Conservation (phyloP, 2,113 vertebrate species). For the Dicrurus megarhynchus region DNA sequence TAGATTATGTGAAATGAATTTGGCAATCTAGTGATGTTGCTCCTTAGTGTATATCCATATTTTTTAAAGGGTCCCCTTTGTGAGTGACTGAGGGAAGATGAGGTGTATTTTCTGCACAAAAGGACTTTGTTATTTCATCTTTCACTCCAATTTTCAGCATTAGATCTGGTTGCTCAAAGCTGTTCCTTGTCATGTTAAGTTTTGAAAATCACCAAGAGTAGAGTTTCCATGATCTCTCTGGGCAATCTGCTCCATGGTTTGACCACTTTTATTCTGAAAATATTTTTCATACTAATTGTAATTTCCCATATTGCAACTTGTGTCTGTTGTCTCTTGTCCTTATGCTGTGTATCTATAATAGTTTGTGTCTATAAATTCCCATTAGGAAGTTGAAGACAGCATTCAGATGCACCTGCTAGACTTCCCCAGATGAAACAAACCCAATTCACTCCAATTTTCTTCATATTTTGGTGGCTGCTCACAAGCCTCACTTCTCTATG, state of each 20-base stretch:
- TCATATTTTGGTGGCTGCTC: neutral
- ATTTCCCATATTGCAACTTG: neutral
- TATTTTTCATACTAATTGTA: neutral
- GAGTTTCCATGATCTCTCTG: neutral
- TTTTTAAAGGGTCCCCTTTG: neutral
- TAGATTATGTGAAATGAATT: neutral
- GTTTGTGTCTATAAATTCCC: neutral
- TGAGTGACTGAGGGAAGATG: neutral
- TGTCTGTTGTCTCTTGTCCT: neutral
- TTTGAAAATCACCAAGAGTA: neutral
- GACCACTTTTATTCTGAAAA: neutral
- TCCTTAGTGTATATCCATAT: neutral
- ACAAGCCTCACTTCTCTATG: neutral
- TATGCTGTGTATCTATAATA: neutral
- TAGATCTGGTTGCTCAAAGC: neutral
- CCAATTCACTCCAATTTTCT: neutral
- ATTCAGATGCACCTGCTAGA: neutral
- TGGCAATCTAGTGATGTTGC: neutral
- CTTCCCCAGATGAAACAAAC: neutral
- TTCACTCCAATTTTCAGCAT: neutral
- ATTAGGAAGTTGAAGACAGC: neutral
- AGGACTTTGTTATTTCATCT: neutral
- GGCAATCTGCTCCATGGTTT: neutral
- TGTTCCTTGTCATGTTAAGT: neutral
- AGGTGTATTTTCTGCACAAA: neutral